These are phyloP conservation scores for Lypha dubia DNA, from an alignment of 2,888 invertebrate genomes.

Conservation along the genomic window DNA sequence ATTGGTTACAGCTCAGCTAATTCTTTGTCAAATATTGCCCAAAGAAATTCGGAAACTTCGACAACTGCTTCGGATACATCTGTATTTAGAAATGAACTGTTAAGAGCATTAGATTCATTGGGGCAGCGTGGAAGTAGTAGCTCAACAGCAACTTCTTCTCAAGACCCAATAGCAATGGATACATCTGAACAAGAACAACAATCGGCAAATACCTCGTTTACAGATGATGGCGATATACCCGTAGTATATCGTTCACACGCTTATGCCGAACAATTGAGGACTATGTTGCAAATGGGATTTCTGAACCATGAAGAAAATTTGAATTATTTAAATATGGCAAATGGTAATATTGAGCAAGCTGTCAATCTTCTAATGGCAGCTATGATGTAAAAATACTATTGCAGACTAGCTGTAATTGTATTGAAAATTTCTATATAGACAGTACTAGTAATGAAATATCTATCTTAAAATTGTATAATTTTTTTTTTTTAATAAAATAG, in stretches of 20 bases:
- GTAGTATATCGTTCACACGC: conserved; percentile 79
- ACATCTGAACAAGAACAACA: conserved; percentile 72
- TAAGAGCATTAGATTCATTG: conserved; percentile 85
- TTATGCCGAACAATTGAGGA: conserved; percentile 86
- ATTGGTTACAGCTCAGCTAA: conserved; percentile 81
- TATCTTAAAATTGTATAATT: not conserved
- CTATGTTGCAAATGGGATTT: conserved; percentile 96
- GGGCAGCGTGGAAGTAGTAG: conserved; percentile 55
- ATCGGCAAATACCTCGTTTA: conserved; percentile 54
- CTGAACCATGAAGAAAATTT: conserved; percentile 92
- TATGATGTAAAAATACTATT: conserved; percentile 75
- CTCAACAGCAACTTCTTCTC: conserved; percentile 47
- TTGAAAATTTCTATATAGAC: not conserved
- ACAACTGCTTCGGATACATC: conserved; percentile 50
- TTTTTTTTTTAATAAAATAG: not conserved
- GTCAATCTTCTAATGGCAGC: conserved; percentile 91
- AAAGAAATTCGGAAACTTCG: conserved; percentile 78
- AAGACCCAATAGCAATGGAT: conserved; percentile 75
- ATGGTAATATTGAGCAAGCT: conserved; percentile 95
- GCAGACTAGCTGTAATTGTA: not conserved
- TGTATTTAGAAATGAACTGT: conserved; percentile 91
- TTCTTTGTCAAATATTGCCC: conserved; percentile 82
- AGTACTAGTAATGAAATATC: not conserved
- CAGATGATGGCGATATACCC: conserved; percentile 77
- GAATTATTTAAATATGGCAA: conserved; percentile 90